Conservation (phyloP, 2,113 vertebrate species). For the Lota lota region DNA sequence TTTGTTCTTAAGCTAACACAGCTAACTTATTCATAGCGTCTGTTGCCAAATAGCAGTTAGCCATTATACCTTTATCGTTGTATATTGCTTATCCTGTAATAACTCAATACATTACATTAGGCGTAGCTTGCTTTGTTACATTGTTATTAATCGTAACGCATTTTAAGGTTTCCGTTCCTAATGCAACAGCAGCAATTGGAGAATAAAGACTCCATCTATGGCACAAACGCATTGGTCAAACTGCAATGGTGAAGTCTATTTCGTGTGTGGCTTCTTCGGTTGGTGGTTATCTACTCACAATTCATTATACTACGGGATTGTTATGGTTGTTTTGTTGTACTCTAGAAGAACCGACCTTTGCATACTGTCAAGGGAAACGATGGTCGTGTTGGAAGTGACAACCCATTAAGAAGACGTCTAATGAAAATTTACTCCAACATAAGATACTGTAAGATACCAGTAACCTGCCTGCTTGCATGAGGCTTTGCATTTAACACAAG, state of each 20-base stretch:
- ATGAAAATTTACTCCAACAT: conserved; percentile 67
- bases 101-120: not conserved
- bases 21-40: conserved; percentile 60
- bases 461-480: not conserved
- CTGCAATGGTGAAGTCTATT: too few species aligned
- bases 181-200: not conserved
- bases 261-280: not conserved
- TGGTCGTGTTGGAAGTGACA: conserved; percentile 43
- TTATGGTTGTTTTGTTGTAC: not conserved
- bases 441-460: conserved; percentile 48
- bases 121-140: not conserved
- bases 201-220: not conserved
- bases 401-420: conserved; percentile 49
- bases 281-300: not conserved
- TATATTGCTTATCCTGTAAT: not conserved
- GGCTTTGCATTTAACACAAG: too few species aligned
- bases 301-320: too few species aligned
- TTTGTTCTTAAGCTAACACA: conserved; percentile 46
- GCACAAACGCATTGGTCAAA: too few species aligned
- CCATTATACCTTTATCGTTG: not conserved
- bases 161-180: not conserved
- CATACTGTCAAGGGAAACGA: conserved; percentile 25
- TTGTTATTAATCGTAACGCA: too few species aligned
- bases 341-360: conserved; percentile 22
- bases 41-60: conserved; percentile 29